A percentile compares a stretch with the other conserved stretches of the same genome.
These are phyloP conservation scores for Oostethus manadensis DNA, from an alignment of 2,113 vertebrate species.

Conservation along the genomic window DNA sequence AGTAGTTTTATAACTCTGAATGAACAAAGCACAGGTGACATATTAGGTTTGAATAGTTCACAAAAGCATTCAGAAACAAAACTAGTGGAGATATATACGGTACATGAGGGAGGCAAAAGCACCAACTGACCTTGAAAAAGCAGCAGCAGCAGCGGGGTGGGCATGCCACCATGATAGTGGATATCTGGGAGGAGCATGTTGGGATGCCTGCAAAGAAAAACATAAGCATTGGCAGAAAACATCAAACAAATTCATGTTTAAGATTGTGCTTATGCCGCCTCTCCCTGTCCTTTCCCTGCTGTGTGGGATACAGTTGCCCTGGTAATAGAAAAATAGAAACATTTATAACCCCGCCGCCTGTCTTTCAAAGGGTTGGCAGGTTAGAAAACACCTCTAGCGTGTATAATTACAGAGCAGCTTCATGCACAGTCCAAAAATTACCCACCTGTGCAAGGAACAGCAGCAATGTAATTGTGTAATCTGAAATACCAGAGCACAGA, in stretches of 20 bases:
- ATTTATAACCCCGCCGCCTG: slow-evolving; percentile 8
- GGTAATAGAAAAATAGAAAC: not conserved
- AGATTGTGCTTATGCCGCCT: not conserved
- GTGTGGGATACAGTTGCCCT: not conserved
- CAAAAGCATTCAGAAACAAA: not conserved
- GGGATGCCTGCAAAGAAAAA: slow-evolving; percentile 54
- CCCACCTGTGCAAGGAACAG: not conserved
- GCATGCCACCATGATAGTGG: slow-evolving; percentile 9
- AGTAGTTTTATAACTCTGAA: not conserved
- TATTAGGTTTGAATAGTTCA: not conserved
- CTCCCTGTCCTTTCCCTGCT: not conserved
- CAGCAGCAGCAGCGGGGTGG: slow-evolving; percentile 45
- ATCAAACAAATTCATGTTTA: not conserved
- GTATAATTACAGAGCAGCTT: slow-evolving; percentile 53
- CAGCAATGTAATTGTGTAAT: no score
- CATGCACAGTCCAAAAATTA: slow-evolving; percentile 31
- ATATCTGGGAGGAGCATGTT: slow-evolving; percentile 51
- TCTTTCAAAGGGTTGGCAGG: slow-evolving; percentile 28
- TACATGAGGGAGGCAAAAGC: not conserved
- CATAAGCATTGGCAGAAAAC: not conserved
- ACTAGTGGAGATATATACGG: not conserved
- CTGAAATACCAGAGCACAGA: no score
- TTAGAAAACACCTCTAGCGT: slow-evolving; percentile 34
- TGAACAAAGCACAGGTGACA: no score
- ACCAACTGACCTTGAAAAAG: slow-evolving; percentile 65